These are phyloP conservation scores for Equus przewalskii DNA, from an alignment of 2,113 vertebrate genomes.

Conservation along the genomic window DNA sequence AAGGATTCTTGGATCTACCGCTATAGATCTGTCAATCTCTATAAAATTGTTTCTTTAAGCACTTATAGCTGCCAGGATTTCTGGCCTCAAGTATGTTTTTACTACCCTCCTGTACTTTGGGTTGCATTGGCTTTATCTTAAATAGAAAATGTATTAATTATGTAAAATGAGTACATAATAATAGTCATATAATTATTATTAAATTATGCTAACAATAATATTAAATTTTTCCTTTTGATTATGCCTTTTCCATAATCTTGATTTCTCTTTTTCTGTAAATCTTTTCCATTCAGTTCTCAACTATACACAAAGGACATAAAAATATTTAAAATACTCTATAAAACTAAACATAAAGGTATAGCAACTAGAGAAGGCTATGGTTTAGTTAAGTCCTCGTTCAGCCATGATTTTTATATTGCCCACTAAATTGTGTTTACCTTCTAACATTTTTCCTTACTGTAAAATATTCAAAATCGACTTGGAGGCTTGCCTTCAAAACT, in stretches of 20 bases:
- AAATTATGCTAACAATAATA: constrained; percentile 44
- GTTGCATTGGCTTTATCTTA: neutral
- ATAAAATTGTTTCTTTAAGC: constrained; percentile 39
- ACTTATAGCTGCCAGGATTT: constrained; percentile 54
- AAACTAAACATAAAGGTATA: constrained; percentile 65
- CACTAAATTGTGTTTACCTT: constrained; percentile 52
- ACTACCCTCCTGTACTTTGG: neutral
- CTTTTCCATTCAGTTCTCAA: constrained; percentile 55
- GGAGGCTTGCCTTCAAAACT: constrained; percentile 41
- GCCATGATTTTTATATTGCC: constrained; percentile 44
- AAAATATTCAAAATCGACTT: constrained; percentile 63
- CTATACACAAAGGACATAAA: constrained; percentile 57
- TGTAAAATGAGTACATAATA: neutral
- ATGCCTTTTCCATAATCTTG: neutral
- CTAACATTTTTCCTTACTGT: constrained; percentile 39
- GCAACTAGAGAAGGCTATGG: constrained; percentile 18
- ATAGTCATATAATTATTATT: neutral
- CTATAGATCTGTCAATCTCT: constrained; percentile 49
- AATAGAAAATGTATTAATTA: neutral
- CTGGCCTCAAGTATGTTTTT: constrained; percentile 23
- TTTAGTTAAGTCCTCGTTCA: constrained; percentile 42
- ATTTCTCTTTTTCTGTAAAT: constrained; percentile 34
- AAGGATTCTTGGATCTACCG: constrained; percentile 9
- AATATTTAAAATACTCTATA: constrained; percentile 67
- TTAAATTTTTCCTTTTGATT: neutral